These are phyloP conservation scores for Syndactyla subalaris DNA, from an alignment of 2,797 vertebrate species.

Conservation along the genomic window DNA sequence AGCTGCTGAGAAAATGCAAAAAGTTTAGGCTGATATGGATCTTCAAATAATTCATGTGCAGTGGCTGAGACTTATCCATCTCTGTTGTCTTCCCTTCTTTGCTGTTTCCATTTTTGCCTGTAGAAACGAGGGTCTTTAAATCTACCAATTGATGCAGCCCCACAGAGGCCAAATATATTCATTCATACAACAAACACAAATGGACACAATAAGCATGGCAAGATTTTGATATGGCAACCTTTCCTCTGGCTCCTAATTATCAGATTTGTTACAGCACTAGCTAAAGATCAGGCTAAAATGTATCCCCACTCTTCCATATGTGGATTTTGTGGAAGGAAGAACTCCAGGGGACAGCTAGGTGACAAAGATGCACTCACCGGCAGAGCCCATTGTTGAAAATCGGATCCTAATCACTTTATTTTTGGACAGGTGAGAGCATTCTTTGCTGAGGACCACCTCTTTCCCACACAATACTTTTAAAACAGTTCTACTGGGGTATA, in stretches of 20 bases:
- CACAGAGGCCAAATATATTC: background rate
- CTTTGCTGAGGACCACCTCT: background rate
- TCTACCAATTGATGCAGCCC: background rate
- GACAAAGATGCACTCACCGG: background rate
- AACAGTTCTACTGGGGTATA: background rate
- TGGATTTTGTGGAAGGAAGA: background rate
- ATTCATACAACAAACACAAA: background rate
- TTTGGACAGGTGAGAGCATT: background rate
- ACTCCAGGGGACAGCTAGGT: background rate
- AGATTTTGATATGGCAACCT: background rate
- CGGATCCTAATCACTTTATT: background rate
- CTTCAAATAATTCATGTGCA: background rate
- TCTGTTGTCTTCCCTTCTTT: background rate
- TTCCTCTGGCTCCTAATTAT: background rate
- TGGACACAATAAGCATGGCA: background rate
- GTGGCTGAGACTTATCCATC: background rate
- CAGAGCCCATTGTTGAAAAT: background rate
- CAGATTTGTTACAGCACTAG: background rate
- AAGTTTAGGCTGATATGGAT: background rate
- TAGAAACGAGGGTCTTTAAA: background rate
- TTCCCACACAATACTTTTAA: background rate
- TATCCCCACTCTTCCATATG: rapidly evolving
- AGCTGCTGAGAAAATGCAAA: background rate
- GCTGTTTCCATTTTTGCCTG: background rate
- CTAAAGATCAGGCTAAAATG: background rate